These are phyloP conservation scores for Circaetus gallicus DNA, from an alignment of 2,113 vertebrate genomes.

Conservation along the genomic window DNA sequence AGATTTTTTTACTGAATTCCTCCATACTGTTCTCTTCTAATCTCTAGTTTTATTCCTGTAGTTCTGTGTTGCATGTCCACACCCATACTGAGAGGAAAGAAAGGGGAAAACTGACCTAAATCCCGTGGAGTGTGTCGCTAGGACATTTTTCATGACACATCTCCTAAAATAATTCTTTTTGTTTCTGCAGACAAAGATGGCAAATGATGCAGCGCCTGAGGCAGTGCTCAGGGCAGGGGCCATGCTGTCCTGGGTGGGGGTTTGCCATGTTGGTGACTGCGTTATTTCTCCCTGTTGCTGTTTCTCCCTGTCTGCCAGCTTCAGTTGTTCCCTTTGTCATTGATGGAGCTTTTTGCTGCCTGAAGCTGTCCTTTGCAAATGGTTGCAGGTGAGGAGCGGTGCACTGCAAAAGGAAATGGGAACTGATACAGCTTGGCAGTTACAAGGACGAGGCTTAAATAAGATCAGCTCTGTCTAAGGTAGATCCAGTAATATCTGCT, in stretches of 20 bases:
- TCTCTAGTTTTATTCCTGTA: not conserved
- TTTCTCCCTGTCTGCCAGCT: too few relatives aligned
- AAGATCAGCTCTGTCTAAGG: not conserved
- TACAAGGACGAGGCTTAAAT: not conserved
- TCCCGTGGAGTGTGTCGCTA: not conserved
- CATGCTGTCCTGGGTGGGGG: fast-evolving
- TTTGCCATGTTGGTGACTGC: fast-evolving
- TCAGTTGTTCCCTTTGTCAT: fast-evolving
- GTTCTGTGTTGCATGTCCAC: not conserved
- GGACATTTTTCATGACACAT: not conserved
- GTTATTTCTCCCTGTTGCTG: not conserved
- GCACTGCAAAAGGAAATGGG: fast-evolving
- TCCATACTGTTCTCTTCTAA: not conserved
- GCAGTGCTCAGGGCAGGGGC: not conserved
- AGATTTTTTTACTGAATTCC: not conserved
- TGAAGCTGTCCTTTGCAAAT: not conserved
- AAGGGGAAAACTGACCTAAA: too few relatives aligned
- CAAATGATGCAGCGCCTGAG: not conserved
- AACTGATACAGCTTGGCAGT: fast-evolving
- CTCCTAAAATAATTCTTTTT: not conserved
- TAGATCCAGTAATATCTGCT: not conserved
- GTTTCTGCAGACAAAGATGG: not conserved
- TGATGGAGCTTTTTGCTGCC: not conserved
- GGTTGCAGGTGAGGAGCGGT: not conserved
- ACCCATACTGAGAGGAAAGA: not conserved